Conservation (phyloP, 2,113 vertebrate species). For the Hippocampus barbouri region DNA sequence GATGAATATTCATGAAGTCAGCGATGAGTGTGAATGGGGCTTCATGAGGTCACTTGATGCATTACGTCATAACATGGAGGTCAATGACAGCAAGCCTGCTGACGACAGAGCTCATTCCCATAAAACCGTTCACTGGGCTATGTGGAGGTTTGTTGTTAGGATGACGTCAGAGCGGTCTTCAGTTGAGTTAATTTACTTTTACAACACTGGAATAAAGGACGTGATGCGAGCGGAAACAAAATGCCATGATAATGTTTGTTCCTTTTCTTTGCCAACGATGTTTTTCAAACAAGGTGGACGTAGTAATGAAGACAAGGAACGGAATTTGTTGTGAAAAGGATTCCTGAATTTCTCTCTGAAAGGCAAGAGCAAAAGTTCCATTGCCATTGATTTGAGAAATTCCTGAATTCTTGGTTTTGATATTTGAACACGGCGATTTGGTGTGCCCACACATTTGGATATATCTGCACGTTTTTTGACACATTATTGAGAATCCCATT, state of each 20-base stretch:
- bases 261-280: too few species aligned
- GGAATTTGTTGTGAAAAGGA: too few species aligned
- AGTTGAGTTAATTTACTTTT: not conserved
- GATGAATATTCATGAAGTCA: not conserved
- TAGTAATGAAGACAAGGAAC: too few species aligned
- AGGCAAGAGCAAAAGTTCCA: too few species aligned
- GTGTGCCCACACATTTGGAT: too few species aligned
- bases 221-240: not conserved
- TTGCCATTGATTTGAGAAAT: too few species aligned
- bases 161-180: not conserved
- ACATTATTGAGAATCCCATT: too few species aligned
- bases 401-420: too few species aligned
- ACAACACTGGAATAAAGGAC: not conserved
- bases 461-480: too few species aligned
- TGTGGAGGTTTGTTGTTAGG: not conserved
- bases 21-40: not conserved
- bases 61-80: not conserved
- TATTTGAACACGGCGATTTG: too few species aligned
- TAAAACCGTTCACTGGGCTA: not conserved
- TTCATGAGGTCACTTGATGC: not conserved
- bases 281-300: too few species aligned
- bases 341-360: too few species aligned
- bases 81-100: not conserved
- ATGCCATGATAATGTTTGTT: not conserved
- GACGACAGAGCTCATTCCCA: not conserved